Percentiles rank a stretch among this genome's conserved stretches.
Conservation (phyloP, 2,113 vertebrate genomes). For the Gracilinanus agilis region DNA sequence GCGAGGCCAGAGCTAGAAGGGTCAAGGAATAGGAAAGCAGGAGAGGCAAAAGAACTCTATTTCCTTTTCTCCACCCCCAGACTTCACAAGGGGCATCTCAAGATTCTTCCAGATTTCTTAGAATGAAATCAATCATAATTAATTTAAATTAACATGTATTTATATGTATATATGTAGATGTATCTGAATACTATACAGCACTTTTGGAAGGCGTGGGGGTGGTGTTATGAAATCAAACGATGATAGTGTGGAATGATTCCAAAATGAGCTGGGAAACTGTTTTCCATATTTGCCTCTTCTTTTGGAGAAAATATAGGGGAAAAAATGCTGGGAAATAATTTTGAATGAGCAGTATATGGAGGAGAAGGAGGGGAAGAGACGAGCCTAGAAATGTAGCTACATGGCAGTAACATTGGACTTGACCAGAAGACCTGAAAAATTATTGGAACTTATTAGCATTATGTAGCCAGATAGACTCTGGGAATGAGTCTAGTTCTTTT, state of each 20-base stretch:
- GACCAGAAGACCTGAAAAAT: constrained; percentile 69
- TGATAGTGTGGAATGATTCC: background rate
- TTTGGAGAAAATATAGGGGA: background rate
- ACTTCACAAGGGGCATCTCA: background rate
- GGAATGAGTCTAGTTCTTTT: constrained; percentile 59
- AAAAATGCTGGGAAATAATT: background rate
- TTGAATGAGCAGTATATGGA: background rate
- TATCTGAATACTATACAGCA: background rate
- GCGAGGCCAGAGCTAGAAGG: background rate
- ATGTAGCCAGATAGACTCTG: constrained; percentile 70
- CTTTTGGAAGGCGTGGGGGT: background rate
- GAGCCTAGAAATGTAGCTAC: background rate
- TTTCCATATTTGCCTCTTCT: background rate
- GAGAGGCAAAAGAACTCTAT: background rate
- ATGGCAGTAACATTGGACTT: constrained; percentile 73
- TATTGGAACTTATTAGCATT: constrained; percentile 74
- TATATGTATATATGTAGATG: background rate
- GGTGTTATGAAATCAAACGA: background rate
- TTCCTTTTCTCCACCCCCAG: background rate
- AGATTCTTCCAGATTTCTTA: background rate
- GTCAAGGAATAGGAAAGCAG: background rate
- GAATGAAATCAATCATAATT: background rate
- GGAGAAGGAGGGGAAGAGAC: background rate
- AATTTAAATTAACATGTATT: background rate
- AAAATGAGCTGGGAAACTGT: background rate